Evolutionary conservation across 2,797 vertebrate species (phyloP), one percentile per base, ranked within the genome.

Genomic region (Lacerta agilis): DNA sequence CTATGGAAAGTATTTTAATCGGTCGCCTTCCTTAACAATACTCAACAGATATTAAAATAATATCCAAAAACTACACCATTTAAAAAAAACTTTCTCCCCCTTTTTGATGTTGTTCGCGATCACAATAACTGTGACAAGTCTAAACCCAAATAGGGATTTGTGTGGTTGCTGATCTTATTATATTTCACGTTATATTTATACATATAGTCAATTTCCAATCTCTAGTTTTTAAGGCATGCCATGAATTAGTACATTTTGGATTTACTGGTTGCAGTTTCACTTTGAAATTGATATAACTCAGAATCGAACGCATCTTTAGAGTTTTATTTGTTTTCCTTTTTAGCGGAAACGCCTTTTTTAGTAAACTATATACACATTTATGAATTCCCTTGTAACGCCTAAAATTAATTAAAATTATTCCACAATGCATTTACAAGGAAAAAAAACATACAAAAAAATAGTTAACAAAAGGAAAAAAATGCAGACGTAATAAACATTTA

Each of bases 391-490:
- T 92, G 93, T 95, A 96, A 95, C 76, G 93, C 95, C 97, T 97
- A 96, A 97, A 97, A 98, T 86, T 85, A 89, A 93, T 98, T 97
- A 97, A 97, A 98, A 98, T 97, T 97, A 97, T 97, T 97, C 98
- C 98, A 99, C 98, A 98, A 98, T 83, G 90, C 94, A 96, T 98
- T 98, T 99, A 99, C 98, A 99, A 97, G 97, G 98, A 98, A 15
- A 49, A 13, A 98, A 98, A 96, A 95, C 96, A 97, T 96, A 96
- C 33, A 89, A 85, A 96, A 96, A 97, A 92, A 92, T 55, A 97
- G 96, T 97, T 97, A 98, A 89, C 73, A 96, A 97, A 96, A 43
- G 64, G 91, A 96, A 96, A 96, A 95, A 91, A 96, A 77, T 76
- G 95, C 96, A 96, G 96, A 97, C 96, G 97, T 97, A 98, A 96